These are phyloP conservation scores for Cerastis leucographa DNA, from an alignment of 2,888 invertebrate species.

Conservation along the genomic window DNA sequence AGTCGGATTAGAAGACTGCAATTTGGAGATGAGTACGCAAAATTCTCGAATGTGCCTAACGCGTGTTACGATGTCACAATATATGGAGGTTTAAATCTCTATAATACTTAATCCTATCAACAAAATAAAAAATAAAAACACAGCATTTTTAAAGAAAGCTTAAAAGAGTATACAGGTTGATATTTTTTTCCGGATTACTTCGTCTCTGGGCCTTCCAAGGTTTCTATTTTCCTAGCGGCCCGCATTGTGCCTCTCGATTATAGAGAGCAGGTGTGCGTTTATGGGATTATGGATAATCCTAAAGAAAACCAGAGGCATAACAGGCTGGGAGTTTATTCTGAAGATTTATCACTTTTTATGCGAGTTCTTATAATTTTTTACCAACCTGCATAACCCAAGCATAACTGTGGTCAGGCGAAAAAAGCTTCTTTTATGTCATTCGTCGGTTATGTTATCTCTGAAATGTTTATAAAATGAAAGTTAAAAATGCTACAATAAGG, in stretches of 20 bases:
- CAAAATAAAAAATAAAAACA: not conserved
- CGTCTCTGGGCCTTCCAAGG: constrained; percentile 8
- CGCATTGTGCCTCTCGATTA: constrained; percentile 23
- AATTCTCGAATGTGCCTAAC: too few species aligned
- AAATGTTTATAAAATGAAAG: not conserved
- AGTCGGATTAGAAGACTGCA: too few species aligned
- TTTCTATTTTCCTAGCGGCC: constrained; percentile 19
- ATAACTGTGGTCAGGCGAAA: not conserved
- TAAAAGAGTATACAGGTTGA: not conserved
- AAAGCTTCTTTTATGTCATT: not conserved
- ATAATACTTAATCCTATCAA: not conserved
- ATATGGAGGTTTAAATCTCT: too few species aligned
- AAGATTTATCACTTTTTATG: constrained; percentile 37
- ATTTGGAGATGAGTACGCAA: too few species aligned
- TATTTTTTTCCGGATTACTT: too few species aligned
- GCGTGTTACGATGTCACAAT: too few species aligned
- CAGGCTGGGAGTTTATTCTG: constrained; percentile 32
- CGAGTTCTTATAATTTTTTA: constrained; percentile 14
- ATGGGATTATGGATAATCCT: constrained; percentile 49
- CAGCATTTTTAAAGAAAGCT: not conserved
- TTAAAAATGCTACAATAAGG: not conserved
- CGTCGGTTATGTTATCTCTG: not conserved
- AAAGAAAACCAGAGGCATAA: constrained; percentile 27
- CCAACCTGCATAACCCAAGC: not conserved
- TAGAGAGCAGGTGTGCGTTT: constrained; percentile 48